Base-by-base conservation (phyloP, 1,140 invertebrate species). In the Zaprionus nigranus region DNA sequence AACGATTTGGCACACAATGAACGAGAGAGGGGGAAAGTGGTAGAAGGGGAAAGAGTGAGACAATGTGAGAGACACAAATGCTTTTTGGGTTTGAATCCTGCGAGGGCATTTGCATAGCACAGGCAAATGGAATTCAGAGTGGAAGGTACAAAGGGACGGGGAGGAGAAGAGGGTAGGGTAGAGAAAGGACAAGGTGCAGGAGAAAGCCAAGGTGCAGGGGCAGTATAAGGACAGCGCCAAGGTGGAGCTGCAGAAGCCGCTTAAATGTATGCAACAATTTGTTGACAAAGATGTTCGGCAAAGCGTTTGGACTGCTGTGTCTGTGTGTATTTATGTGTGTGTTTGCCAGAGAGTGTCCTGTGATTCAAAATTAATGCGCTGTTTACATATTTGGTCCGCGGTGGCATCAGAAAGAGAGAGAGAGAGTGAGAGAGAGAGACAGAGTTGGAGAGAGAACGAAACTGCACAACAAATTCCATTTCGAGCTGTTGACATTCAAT, bases 181-280 rank as follows among this genome's bases (percentile, higher is more conserved):
- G 15, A 34, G 53, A 38, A 15, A 62, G 15, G 63, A n/a, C 17
- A 17, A 17, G 17, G 17, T 17, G 17, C 17, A 17, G 17, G 15
- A 34, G 53, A 38, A 15, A 62, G 15, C 59, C 58, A 59, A 68
- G 66, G 5, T 61, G 78, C 12, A 12, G 60, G 53, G 17, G 49
- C 12, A 38, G 56, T 30, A 7, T 51, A 61, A 34, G 61, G 40
- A n/a, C 40, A 46, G 40, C n/a, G 40, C 9, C 40, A 72, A 79
- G 36, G 20, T 34, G 20, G 28, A 49, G 57, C 43, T 22, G 20
- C 53, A 15, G 38, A 40, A n/a, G 12, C 13, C 13, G 46, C 62
- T 75, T 72, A 81, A 90, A 90, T 90, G 90, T 88, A 88, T 88
- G 85, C 85, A 88, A 82, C 81, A 88, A 90, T 85, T 90, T 85